Evolutionary conservation across 2,888 invertebrate genomes (phyloP).

Genomic region (Tipula helvola): DNA sequence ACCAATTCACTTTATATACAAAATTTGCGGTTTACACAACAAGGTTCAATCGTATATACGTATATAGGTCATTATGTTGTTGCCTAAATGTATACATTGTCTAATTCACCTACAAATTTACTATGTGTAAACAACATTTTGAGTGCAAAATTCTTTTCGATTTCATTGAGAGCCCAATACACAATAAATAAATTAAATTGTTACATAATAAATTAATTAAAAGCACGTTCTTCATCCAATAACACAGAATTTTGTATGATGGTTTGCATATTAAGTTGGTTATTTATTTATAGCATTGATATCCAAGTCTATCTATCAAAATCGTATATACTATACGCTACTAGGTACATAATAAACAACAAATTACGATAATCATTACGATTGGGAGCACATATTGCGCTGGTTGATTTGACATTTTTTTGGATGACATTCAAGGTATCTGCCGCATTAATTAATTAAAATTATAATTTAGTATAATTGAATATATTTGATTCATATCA

Average conservation of each 20-base stretch:
- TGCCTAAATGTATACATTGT: not conserved
- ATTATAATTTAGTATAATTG: not conserved
- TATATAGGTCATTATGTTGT: not conserved
- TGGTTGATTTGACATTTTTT: not conserved
- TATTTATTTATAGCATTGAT: not conserved
- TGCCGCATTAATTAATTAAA: not conserved
- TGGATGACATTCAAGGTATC: constrained; percentile 4
- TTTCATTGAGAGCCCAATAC: not conserved
- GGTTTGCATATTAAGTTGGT: not conserved
- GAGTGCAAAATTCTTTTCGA: not conserved
- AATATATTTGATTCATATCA: not conserved
- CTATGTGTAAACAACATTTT: not conserved
- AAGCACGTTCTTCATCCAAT: not conserved
- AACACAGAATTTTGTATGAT: not conserved
- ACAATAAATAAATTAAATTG: not conserved
- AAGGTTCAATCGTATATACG: not conserved
- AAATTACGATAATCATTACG: not conserved
- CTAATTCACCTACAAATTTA: not conserved
- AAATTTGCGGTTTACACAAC: not conserved
- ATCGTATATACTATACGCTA: not conserved
- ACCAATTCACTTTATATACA: not conserved
- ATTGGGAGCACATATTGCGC: not conserved
- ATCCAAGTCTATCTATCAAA: not conserved
- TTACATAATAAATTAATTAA: not conserved
- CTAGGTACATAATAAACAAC: not conserved